Conservation (phyloP, 1,140 invertebrate genomes). For the Drosophila paulistorum region DNA sequence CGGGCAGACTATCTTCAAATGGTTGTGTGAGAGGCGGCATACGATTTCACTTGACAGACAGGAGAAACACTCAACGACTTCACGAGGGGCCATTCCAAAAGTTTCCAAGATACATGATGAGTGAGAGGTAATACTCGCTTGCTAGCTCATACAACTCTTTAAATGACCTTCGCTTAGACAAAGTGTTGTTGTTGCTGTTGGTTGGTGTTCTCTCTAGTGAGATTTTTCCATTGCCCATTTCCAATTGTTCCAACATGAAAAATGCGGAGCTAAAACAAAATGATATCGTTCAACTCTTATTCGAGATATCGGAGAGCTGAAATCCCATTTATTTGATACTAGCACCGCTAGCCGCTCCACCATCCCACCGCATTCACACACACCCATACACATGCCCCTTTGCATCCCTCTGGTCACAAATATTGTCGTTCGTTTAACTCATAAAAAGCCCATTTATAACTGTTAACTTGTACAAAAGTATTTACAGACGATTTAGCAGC, state of each 20-base stretch:
- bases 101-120: neutral
- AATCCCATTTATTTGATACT: slow-evolving; percentile 63
- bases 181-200: slow-evolving; percentile 33
- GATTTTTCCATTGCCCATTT: slow-evolving; percentile 57
- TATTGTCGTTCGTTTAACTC: slow-evolving; percentile 74
- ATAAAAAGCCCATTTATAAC: slow-evolving; percentile 80
- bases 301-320: slow-evolving; percentile 40
- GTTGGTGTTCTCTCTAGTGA: slow-evolving; percentile 44
- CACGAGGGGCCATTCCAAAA: neutral
- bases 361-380: neutral
- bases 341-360: neutral
- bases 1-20: slow-evolving; percentile 48
- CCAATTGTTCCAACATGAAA: slow-evolving; percentile 68
- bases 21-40: slow-evolving; percentile 47
- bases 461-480: slow-evolving; percentile 81
- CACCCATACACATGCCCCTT: neutral
- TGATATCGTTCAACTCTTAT: slow-evolving; percentile 27
- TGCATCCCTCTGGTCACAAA: slow-evolving; percentile 44
- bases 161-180: slow-evolving; percentile 34
- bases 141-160: neutral
- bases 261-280: slow-evolving; percentile 63
- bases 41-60: slow-evolving; percentile 76
- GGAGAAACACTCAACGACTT: neutral
- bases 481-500: slow-evolving; percentile 80
- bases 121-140: neutral